phyloP scores from a whole-genome alignment of 2,888 invertebrate genomes.

The Drosophila pseudotakahashii region DNA sequence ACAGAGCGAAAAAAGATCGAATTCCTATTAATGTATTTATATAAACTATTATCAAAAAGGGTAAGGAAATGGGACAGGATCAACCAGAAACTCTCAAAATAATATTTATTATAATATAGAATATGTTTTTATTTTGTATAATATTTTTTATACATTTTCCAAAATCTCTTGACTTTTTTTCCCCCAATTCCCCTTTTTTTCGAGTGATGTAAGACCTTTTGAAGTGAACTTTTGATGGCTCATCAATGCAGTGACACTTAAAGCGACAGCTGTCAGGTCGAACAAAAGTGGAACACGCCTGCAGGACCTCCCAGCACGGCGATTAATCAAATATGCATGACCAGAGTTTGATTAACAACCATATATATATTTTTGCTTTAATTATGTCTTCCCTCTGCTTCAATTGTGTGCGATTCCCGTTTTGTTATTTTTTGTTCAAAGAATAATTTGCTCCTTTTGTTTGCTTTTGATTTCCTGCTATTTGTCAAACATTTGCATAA shows the following conservation, averaged over 20 bases:
- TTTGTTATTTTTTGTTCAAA: constrained; percentile 41
- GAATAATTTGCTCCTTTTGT: constrained; percentile 46
- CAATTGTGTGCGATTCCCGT: constrained; percentile 25
- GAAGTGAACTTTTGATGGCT: constrained; percentile 12
- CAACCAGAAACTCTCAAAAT: too few species aligned
- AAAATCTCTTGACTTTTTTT: neutral
- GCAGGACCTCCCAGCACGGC: constrained; percentile 7
- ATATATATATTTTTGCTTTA: constrained; percentile 56
- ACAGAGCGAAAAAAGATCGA: neutral
- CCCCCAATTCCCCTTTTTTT: neutral
- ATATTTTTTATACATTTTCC: too few species aligned
- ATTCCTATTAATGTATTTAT: neutral
- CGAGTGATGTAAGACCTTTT: constrained; percentile 4
- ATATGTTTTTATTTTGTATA: too few species aligned
- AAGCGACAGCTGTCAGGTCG: constrained; percentile 64
- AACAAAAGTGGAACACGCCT: constrained; percentile 15
- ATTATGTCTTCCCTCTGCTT: constrained; percentile 46
- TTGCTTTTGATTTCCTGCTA: constrained; percentile 40
- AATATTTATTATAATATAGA: too few species aligned
- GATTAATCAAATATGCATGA: constrained; percentile 68
- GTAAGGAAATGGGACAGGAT: too few species aligned
- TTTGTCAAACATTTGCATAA: constrained; percentile 63
- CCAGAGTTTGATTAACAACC: constrained; percentile 72
- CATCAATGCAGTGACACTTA: constrained; percentile 48
- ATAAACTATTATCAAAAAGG: neutral